Evolutionary conservation across 2,113 vertebrate species (phyloP).

Genomic region (Rhea pennata): DNA sequence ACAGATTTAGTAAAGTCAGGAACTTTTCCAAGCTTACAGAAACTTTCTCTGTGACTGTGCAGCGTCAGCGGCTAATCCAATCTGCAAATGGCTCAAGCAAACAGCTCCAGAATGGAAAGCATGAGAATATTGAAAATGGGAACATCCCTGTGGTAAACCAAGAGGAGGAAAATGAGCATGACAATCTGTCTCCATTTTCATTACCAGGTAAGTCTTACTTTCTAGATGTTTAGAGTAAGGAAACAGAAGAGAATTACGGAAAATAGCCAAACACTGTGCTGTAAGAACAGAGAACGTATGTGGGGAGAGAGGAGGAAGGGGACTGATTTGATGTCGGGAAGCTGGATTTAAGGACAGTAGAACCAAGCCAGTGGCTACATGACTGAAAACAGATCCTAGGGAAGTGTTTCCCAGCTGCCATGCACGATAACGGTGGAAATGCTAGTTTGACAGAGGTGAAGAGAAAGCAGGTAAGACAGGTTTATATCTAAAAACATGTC

Average conservation of each 20-base stretch:
- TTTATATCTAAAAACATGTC: background rate
- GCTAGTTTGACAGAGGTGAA: background rate
- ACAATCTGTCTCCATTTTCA: constrained; percentile 87
- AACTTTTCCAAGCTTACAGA: background rate
- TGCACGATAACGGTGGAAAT: background rate
- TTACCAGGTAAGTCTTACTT: constrained; percentile 78
- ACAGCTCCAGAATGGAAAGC: constrained; percentile 85
- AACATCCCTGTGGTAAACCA: constrained; percentile 88
- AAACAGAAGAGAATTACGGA: background rate
- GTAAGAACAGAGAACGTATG: background rate
- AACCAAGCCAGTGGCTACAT: background rate
- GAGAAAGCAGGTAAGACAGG: background rate
- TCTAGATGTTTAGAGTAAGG: background rate
- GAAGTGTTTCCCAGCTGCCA: background rate
- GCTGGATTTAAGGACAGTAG: background rate
- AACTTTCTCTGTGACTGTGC: constrained; percentile 39
- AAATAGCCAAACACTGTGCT: background rate
- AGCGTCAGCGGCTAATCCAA: constrained; percentile 94
- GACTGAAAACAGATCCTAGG: background rate
- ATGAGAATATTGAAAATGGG: constrained; percentile 91
- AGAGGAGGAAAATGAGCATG: constrained; percentile 77
- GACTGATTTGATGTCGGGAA: background rate
- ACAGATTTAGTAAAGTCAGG: background rate
- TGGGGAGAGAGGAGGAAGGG: background rate
- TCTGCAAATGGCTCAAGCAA: constrained; percentile 86